phyloP scores from a whole-genome alignment of 1,140 invertebrate genomes.

The Drosophila miranda region DNA sequence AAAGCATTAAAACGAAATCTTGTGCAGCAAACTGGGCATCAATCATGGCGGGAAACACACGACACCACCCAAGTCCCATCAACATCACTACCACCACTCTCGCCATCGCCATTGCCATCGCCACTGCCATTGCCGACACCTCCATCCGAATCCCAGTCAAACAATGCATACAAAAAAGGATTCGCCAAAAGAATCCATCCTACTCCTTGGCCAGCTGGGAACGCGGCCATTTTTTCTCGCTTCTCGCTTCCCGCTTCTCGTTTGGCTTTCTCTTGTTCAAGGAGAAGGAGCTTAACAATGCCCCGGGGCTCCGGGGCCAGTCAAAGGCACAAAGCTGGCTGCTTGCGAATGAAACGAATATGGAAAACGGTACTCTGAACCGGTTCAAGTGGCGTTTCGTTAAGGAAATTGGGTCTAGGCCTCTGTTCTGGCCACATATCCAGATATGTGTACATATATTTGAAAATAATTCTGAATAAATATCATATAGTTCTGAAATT shows the following conservation, averaged over 20 bases:
- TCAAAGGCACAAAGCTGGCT: conserved; percentile 42
- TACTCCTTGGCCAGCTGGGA: conserved; percentile 9
- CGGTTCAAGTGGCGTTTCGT: conserved; percentile 5
- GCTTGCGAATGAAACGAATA: conserved; percentile 24
- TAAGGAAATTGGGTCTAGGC: too few relatives aligned
- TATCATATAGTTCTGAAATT: too few relatives aligned
- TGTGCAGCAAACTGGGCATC: conserved; percentile 72
- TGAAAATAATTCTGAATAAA: too few relatives aligned
- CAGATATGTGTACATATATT: too few relatives aligned
- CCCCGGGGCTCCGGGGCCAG: conserved; percentile 17
- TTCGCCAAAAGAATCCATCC: conserved; percentile 36
- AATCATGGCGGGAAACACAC: conserved; percentile 62
- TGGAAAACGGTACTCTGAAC: conserved; percentile 30
- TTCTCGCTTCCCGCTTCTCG: background rate
- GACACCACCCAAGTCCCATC: conserved; percentile 14
- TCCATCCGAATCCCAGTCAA: conserved; percentile 17
- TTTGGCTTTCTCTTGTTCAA: conserved; percentile 5
- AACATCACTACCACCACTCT: conserved; percentile 4
- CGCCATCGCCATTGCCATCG: too few relatives aligned
- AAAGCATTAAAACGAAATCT: conserved; percentile 79
- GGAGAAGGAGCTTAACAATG: conserved; percentile 30
- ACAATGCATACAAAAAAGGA: conserved; percentile 42
- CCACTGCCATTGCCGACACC: too few relatives aligned
- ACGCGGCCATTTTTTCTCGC: background rate
- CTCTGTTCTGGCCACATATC: too few relatives aligned